Percentiles rank a stretch among this genome's conserved stretches.
These are phyloP conservation scores for Chamaetylas fuelleborni DNA, from an alignment of 2,113 vertebrate genomes.

Conservation along the genomic window DNA sequence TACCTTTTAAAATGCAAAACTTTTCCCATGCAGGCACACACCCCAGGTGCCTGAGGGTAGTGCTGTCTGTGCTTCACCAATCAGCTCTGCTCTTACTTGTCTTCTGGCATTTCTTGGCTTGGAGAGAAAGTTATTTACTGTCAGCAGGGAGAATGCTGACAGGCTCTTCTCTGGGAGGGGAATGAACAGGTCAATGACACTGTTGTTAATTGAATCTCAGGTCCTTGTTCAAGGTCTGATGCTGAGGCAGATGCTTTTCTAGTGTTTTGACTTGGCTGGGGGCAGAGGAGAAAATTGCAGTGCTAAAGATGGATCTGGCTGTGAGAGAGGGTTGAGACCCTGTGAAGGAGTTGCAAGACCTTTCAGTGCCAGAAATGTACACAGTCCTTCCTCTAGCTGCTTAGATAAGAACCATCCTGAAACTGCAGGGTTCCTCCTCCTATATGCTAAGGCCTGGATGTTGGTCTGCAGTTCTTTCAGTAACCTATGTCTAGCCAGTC, in stretches of 20 bases:
- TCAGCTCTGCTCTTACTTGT: neutral
- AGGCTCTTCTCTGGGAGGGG: neutral
- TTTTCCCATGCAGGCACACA: neutral
- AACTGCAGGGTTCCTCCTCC: neutral
- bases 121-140: neutral
- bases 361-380: neutral
- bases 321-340: neutral
- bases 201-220: neutral
- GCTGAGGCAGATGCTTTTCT: conserved; percentile 1
- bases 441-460: neutral
- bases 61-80: neutral
- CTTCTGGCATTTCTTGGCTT: neutral
- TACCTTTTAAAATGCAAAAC: neutral
- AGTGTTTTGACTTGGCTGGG: neutral
- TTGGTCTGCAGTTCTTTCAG: neutral
- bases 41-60: neutral
- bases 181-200: neutral
- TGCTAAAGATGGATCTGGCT: neutral
- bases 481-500: neutral
- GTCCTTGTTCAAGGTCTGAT: neutral
- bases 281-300: neutral
- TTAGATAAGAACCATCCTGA: neutral
- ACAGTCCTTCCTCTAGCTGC: neutral
- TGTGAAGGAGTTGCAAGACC: neutral
- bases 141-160: neutral